These are phyloP conservation scores for Triops longicaudatus DNA, from an alignment of 1,140 invertebrate genomes.

Conservation along the genomic window DNA sequence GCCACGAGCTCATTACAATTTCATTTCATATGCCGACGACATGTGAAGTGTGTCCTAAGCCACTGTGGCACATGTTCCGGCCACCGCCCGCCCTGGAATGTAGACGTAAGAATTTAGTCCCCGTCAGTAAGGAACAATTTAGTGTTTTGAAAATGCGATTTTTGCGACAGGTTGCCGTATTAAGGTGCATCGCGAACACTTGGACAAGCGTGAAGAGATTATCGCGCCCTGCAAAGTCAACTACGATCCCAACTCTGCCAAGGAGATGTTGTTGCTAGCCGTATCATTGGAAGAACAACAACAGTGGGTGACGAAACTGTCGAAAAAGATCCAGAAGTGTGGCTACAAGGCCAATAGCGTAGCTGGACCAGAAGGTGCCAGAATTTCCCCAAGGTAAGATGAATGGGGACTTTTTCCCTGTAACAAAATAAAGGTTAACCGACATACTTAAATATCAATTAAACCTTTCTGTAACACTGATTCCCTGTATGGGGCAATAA, in stretches of 20 bases:
- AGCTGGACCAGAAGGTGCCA: slow-evolving; percentile 48
- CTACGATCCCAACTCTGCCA: slow-evolving; percentile 83
- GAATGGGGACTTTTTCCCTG: neutral
- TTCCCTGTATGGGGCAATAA: slow-evolving; percentile 14
- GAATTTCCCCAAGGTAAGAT: slow-evolving; percentile 56
- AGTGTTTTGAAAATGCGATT: neutral
- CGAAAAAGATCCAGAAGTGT: slow-evolving; percentile 85
- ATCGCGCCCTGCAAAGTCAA: slow-evolving; percentile 86
- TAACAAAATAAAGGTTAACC: too few species aligned
- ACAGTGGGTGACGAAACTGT: slow-evolving; percentile 80
- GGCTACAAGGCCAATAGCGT: slow-evolving; percentile 77
- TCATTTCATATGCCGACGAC: slow-evolving; percentile 96
- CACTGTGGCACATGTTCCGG: slow-evolving; percentile 92
- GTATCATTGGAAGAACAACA: slow-evolving; percentile 77
- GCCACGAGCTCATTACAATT: slow-evolving; percentile 92
- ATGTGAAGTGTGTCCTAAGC: slow-evolving; percentile 94
- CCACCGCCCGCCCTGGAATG: slow-evolving; percentile 95
- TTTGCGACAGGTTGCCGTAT: slow-evolving; percentile 74
- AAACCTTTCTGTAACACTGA: neutral
- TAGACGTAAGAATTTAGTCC: slow-evolving; percentile 51
- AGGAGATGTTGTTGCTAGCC: slow-evolving; percentile 82
- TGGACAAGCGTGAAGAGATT: slow-evolving; percentile 62
- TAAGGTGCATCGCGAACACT: slow-evolving; percentile 93
- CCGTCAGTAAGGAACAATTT: slow-evolving; percentile 18
- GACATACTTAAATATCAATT: neutral